These are phyloP conservation scores for Corythaixoides concolor DNA, from an alignment of 2,113 vertebrate species.

Conservation along the genomic window DNA sequence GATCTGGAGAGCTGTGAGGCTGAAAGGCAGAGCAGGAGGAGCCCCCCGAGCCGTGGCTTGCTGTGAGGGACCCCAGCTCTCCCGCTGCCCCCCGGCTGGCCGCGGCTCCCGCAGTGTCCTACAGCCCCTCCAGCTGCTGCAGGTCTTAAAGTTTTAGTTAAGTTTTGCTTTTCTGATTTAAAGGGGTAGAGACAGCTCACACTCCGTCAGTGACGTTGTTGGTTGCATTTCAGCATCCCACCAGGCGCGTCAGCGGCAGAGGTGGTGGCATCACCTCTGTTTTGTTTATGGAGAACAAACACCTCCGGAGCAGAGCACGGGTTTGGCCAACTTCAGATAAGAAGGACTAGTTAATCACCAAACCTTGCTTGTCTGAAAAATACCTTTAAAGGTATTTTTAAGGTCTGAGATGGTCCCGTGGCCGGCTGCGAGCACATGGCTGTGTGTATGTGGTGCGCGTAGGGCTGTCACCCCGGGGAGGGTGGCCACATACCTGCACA, in stretches of 20 bases:
- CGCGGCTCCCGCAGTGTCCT: not conserved
- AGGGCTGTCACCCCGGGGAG: not conserved
- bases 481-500: fast-evolving
- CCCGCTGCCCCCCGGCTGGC: not conserved
- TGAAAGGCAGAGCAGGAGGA: not conserved
- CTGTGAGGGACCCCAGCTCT: fast-evolving
- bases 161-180: fast-evolving
- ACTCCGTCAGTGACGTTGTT: not conserved
- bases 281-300: fast-evolving
- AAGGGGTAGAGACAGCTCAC: not conserved
- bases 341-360: not conserved
- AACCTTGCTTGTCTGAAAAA: not conserved
- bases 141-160: fast-evolving
- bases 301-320: fast-evolving
- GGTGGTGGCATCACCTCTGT: not conserved
- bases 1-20: not conserved
- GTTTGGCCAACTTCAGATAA: fast-evolving
- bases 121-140: not conserved
- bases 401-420: not conserved
- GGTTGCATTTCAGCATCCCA: not conserved
- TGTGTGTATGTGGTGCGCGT: fast-evolving
- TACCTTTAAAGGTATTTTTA: fast-evolving
- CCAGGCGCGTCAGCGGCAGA: fast-evolving
- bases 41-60: fast-evolving
- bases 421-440: not conserved